Evolutionary conservation across 2,113 vertebrate genomes (phyloP).

Genomic region (Furnarius figulus): DNA sequence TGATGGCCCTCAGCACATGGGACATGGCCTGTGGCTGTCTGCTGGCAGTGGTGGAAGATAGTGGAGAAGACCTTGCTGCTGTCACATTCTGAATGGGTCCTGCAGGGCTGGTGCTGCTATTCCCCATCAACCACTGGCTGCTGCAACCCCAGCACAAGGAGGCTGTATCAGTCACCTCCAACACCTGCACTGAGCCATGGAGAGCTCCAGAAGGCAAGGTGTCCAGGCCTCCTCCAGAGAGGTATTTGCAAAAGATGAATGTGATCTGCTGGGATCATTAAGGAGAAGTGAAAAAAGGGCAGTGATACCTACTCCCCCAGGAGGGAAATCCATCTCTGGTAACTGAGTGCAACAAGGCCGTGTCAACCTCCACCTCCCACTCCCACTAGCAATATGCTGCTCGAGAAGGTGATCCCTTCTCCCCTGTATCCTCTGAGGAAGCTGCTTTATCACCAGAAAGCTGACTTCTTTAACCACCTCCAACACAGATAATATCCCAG

Average conservation of each 20-base stretch:
- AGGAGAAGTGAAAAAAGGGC: background rate
- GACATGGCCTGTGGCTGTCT: background rate
- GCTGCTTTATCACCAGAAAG: background rate
- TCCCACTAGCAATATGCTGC: background rate
- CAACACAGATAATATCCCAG: background rate
- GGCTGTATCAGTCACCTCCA: background rate
- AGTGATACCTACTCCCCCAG: background rate
- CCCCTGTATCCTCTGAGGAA: background rate
- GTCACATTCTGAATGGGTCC: accelerated
- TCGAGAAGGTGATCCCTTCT: background rate
- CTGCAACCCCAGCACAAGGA: background rate
- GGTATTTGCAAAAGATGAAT: conserved; percentile 39
- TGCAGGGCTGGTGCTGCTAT: background rate
- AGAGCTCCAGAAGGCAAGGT: conserved; percentile 7
- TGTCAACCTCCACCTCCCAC: background rate
- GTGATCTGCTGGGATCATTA: conserved; percentile 17
- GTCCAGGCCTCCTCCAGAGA: conserved; percentile 13
- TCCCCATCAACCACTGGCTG: background rate
- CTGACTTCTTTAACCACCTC: background rate
- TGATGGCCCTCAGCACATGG: accelerated
- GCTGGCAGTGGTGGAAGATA: accelerated
- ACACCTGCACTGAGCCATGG: background rate
- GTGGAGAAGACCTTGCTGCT: background rate
- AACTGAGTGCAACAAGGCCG: background rate
- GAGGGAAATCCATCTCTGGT: conserved; percentile 32